Conservation (phyloP, 2,797 vertebrate species). For the Pseudocheirus occidentalis region DNA sequence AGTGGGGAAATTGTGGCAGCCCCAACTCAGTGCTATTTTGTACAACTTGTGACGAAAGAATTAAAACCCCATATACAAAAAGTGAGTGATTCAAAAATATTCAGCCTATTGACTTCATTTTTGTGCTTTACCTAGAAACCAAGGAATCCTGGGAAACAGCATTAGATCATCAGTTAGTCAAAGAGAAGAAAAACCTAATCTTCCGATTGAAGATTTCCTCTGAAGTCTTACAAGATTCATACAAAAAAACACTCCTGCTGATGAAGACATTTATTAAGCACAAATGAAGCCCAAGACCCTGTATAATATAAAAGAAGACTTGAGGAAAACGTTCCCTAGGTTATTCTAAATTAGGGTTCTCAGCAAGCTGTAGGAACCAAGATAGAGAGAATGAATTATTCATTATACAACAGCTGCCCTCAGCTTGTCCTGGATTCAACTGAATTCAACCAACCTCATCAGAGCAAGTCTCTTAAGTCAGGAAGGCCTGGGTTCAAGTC, state of each 20-base stretch:
- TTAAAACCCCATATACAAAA: conserved; percentile 54
- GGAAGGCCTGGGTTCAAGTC: neutral
- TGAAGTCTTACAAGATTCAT: conserved; percentile 28
- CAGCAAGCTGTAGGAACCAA: conserved; percentile 13
- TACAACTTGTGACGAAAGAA: neutral
- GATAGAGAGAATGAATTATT: neutral
- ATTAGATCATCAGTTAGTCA: conserved; percentile 11
- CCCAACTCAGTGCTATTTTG: conserved; percentile 9
- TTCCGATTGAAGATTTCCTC: neutral
- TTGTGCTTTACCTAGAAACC: conserved; percentile 14
- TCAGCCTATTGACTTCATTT: neutral
- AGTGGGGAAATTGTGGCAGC: neutral
- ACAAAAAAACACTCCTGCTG: conserved; percentile 34
- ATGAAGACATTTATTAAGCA: neutral
- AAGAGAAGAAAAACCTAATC: neutral
- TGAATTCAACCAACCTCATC: neutral
- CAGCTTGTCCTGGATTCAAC: conserved; percentile 42
- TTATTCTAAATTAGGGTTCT: conserved; percentile 40
- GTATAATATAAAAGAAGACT: neutral
- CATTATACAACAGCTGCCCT: conserved; percentile 12
- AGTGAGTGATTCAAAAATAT: conserved; percentile 37
- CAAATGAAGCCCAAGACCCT: conserved; percentile 7
- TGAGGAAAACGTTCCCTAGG: neutral
- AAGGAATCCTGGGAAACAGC: neutral
- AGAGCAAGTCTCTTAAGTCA: neutral